These are phyloP conservation scores for Ypsolopha scabrella DNA, from an alignment of 2,888 invertebrate species.

Conservation along the genomic window DNA sequence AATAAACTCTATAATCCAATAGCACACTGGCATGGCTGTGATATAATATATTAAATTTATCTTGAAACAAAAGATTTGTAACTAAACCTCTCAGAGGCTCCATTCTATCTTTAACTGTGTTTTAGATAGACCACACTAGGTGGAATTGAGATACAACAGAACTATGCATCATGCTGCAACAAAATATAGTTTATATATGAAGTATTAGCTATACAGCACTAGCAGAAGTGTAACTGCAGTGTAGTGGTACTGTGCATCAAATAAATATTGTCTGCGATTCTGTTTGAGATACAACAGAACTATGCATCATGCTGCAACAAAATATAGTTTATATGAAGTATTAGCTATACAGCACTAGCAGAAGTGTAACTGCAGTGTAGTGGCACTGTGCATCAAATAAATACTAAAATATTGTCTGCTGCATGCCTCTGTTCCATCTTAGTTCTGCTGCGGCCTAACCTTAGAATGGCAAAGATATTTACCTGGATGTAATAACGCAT, in stretches of 20 bases:
- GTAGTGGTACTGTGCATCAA: no score
- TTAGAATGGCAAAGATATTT: constrained; percentile 3
- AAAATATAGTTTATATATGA: neutral
- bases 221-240: neutral
- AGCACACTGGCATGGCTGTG: neutral
- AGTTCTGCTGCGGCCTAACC: neutral
- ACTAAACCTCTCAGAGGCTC: no score
- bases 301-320: no score
- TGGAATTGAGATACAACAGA: no score
- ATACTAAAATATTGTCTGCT: no score
- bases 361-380: neutral
- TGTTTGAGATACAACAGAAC: no score
- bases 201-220: neutral
- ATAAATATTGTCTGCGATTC: no score
- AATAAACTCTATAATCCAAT: no score
- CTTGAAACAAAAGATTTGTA: no score
- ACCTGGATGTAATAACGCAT: constrained; percentile 89
- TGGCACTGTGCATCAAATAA: no score
- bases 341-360: neutral
- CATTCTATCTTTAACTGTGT: neutral
- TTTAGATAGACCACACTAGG: neutral
- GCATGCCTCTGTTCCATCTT: neutral
- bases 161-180: no score
- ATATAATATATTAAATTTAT: no score
- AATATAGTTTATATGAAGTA: neutral